phyloP scores from a whole-genome alignment of 2,888 invertebrate genomes.

The Neoascia interrupta region DNA sequence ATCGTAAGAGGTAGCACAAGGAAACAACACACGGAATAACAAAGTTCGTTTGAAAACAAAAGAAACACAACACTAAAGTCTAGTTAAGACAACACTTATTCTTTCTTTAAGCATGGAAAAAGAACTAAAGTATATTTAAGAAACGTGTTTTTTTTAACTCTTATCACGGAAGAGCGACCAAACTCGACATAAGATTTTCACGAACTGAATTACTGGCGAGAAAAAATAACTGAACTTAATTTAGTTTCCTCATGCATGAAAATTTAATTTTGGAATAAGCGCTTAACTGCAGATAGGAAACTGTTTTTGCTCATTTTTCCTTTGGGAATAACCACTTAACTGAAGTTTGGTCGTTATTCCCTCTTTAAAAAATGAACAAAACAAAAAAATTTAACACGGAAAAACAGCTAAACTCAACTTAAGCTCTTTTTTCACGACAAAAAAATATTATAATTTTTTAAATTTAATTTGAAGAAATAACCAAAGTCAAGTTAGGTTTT shows the following conservation, averaged over 20 bases:
- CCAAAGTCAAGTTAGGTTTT: slow-evolving; percentile 14
- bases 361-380: neutral
- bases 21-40: too few relatives aligned
- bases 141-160: neutral
- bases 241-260: too few relatives aligned
- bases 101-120: neutral
- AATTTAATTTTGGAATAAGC: slow-evolving; percentile 10
- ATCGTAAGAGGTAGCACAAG: neutral
- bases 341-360: slow-evolving; percentile 9
- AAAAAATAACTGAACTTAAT: too few relatives aligned
- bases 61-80: slow-evolving; percentile 16
- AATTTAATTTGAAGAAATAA: neutral
- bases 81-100: slow-evolving; percentile 1
- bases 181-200: slow-evolving; percentile 2
- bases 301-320: neutral
- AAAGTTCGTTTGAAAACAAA: slow-evolving; percentile 1
- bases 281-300: slow-evolving; percentile 9
- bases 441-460: neutral
- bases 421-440: neutral
- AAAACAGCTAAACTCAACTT: slow-evolving; percentile 22
- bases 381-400: slow-evolving; percentile 12
- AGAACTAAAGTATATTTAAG: neutral
- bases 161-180: slow-evolving; percentile 2
- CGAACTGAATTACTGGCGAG: neutral
- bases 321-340: slow-evolving; percentile 3